phyloP scores from a whole-genome alignment of 2,888 invertebrate genomes.

The Pogonocherus hispidulus region DNA sequence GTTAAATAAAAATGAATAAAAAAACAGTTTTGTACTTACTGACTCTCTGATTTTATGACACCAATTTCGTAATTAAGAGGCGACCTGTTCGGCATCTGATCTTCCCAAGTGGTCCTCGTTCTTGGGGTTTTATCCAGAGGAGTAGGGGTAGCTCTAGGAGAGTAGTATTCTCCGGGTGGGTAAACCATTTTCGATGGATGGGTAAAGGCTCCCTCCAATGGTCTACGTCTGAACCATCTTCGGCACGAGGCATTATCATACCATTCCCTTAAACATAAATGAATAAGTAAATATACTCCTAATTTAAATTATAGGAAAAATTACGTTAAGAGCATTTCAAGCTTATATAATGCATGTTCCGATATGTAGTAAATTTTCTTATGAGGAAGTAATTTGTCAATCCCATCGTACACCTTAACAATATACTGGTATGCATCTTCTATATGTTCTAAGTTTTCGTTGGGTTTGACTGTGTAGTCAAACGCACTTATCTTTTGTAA shows the following conservation, averaged over 20 bases:
- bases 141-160: constrained; percentile 83
- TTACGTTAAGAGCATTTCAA: constrained; percentile 53
- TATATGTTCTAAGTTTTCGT: constrained; percentile 39
- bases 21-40: too few species aligned
- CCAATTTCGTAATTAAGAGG: constrained; percentile 90
- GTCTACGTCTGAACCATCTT: constrained; percentile 87
- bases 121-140: constrained; percentile 69
- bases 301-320: neutral
- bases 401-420: constrained; percentile 49
- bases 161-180: constrained; percentile 86
- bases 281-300: neutral
- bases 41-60: constrained; percentile 85
- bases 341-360: constrained; percentile 50
- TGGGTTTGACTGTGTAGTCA: constrained; percentile 35
- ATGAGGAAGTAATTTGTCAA: constrained; percentile 49
- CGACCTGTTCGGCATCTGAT: constrained; percentile 81
- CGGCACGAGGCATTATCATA: constrained; percentile 90
- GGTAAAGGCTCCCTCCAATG: constrained; percentile 86
- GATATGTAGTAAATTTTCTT: constrained; percentile 53
- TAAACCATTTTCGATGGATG: constrained; percentile 96
- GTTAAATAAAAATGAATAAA: too few species aligned
- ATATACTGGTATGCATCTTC: constrained; percentile 52
- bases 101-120: constrained; percentile 75
- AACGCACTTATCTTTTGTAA: constrained; percentile 30
- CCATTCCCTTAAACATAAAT: constrained; percentile 78